phyloP scores from a whole-genome alignment of 1,140 invertebrate species.

The Eriocheir sinensis region DNA sequence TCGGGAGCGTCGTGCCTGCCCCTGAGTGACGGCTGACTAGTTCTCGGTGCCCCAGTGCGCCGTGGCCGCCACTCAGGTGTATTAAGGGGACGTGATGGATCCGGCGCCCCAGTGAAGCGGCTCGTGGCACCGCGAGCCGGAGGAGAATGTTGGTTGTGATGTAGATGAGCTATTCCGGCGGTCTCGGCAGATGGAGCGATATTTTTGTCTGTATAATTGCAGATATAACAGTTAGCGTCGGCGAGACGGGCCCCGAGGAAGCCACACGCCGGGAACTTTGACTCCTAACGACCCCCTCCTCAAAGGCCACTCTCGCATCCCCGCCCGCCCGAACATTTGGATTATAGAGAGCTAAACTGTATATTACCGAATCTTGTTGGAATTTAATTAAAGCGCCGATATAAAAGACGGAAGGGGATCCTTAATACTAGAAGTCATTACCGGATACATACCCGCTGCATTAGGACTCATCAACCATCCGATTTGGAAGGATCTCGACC shows the following conservation, averaged over 20 bases:
- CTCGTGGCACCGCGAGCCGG: neutral
- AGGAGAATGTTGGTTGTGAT: constrained; percentile 44
- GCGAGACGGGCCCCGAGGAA: neutral
- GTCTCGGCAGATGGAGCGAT: constrained; percentile 53
- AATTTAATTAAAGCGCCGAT: constrained; percentile 56
- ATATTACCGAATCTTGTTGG: constrained; percentile 52
- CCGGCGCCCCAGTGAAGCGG: neutral
- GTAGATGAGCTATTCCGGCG: constrained; percentile 49
- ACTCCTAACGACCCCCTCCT: neutral
- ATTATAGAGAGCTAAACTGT: constrained; percentile 61
- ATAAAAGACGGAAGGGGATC: constrained; percentile 53
- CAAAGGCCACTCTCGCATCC: constrained; percentile 3
- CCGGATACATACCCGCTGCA: constrained; percentile 37
- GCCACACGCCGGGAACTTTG: neutral
- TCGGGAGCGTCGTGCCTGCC: neutral
- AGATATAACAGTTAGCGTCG: constrained; percentile 61
- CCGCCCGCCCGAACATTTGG: constrained; percentile 20
- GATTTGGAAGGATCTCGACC: constrained; percentile 52
- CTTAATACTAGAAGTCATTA: constrained; percentile 61
- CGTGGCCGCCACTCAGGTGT: neutral
- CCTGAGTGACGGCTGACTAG: neutral
- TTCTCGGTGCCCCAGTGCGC: neutral
- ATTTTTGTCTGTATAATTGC: constrained; percentile 66
- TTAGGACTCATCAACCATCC: constrained; percentile 53
- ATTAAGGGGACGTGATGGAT: constrained; percentile 26